Evolutionary conservation across 2,888 invertebrate genomes (phyloP).

Genomic region (Helobdella robusta): DNA sequence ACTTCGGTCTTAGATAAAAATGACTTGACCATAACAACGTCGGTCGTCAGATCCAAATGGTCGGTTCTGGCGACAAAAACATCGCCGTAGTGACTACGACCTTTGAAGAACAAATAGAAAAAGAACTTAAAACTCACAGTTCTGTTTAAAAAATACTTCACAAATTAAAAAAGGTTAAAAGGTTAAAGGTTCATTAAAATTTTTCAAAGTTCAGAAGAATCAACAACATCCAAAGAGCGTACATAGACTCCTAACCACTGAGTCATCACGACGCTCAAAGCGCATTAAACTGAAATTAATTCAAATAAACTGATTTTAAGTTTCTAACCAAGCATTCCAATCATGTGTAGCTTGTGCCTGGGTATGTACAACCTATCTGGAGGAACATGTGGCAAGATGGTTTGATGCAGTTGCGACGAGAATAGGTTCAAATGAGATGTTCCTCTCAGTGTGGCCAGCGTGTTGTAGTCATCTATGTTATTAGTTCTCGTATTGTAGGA

Average conservation of each 20-base stretch:
- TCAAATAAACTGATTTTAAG: not conserved
- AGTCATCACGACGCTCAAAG: not conserved
- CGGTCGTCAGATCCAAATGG: conserved; percentile 41
- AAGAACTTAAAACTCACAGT: no score
- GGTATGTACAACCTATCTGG: conserved; percentile 63
- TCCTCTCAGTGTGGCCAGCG: conserved; percentile 16
- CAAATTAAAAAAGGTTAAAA: no score
- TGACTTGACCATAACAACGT: conserved; percentile 48
- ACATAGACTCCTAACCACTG: no score
- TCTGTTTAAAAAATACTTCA: no score
- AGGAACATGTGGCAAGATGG: conserved; percentile 17
- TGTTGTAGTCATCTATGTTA: conserved; percentile 21
- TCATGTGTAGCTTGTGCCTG: conserved; percentile 60
- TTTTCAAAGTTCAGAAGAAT: no score
- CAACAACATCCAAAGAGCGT: no score
- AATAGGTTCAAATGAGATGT: conserved; percentile 16
- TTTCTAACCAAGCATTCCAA: conserved; percentile 53
- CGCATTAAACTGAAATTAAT: not conserved
- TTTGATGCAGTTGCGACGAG: conserved; percentile 21
- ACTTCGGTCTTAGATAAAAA: conserved; percentile 43
- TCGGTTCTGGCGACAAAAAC: conserved; percentile 66
- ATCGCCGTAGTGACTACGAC: conserved; percentile 85
- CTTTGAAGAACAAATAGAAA: no score
- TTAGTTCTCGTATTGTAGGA: conserved; percentile 21
- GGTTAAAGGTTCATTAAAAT: no score